Evolutionary conservation across 2,888 invertebrate genomes (phyloP).

Genomic region (Drosophila stalkeri): DNA sequence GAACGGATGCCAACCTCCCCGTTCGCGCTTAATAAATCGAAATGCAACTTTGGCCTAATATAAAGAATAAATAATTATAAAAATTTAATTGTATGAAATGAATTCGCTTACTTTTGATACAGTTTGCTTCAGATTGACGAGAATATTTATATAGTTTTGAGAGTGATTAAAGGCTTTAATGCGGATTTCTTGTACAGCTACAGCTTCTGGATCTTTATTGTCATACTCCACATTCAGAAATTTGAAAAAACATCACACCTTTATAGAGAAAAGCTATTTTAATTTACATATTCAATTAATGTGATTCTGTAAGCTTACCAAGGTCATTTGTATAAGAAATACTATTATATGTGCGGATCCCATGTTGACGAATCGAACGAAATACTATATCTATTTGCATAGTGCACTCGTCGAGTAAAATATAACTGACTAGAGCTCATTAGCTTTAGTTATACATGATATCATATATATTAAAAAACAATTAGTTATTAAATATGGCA

Average conservation of each 20-base stretch:
- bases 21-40: constrained; percentile 39
- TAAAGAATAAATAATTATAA: neutral
- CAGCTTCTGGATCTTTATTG: neutral
- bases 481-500: neutral
- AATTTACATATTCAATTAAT: neutral
- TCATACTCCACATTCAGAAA: constrained; percentile 25
- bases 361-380: neutral
- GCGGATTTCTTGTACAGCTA: constrained; percentile 6
- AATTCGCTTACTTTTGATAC: constrained; percentile 20
- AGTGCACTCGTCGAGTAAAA: no score
- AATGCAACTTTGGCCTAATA: constrained; percentile 18
- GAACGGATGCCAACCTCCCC: constrained; percentile 58
- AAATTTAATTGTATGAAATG: neutral
- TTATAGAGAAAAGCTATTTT: neutral
- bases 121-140: neutral
- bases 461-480: neutral
- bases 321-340: neutral
- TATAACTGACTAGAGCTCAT: no score
- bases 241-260: constrained; percentile 27
- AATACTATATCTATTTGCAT: neutral
- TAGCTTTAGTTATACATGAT: neutral
- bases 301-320: neutral
- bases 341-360: neutral
- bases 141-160: constrained; percentile 29
- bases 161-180: constrained; percentile 36